phyloP scores from a whole-genome alignment of 2,113 vertebrate species.

The Ictalurus punctatus region DNA sequence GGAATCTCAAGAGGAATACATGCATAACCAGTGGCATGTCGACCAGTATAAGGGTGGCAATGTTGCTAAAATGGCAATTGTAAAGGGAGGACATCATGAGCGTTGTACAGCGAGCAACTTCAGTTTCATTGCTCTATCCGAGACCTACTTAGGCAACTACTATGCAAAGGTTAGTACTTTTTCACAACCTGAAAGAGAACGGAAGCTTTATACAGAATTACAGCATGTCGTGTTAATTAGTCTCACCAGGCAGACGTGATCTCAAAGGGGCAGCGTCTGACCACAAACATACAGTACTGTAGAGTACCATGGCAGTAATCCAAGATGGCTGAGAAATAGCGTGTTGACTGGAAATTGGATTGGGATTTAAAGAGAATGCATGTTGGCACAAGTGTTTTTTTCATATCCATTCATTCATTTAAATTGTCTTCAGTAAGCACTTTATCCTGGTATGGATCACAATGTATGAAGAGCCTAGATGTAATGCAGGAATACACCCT shows the following conservation, averaged over 20 bases:
- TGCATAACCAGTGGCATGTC: constrained; percentile 20
- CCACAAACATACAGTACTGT: neutral
- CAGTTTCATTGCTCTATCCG: constrained; percentile 65
- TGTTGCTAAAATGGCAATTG: neutral
- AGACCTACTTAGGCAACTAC: constrained; percentile 64
- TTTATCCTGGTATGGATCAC: neutral
- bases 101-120: constrained; percentile 16
- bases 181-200: neutral
- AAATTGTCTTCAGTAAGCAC: neutral
- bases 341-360: neutral
- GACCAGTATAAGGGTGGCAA: constrained; percentile 11
- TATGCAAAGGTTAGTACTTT: constrained; percentile 66
- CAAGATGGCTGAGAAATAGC: neutral
- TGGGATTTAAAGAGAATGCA: neutral
- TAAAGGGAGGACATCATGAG: neutral
- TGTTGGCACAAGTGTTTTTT: neutral
- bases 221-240: neutral
- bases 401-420: neutral
- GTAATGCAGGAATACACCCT: neutral
- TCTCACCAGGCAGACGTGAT: neutral
- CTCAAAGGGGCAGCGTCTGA: neutral
- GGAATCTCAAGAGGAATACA: neutral
- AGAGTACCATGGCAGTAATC: neutral
- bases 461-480: neutral
- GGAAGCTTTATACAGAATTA: neutral